Evolutionary conservation across 2,888 invertebrate species (phyloP).

Genomic region (Xestia xanthographa): DNA sequence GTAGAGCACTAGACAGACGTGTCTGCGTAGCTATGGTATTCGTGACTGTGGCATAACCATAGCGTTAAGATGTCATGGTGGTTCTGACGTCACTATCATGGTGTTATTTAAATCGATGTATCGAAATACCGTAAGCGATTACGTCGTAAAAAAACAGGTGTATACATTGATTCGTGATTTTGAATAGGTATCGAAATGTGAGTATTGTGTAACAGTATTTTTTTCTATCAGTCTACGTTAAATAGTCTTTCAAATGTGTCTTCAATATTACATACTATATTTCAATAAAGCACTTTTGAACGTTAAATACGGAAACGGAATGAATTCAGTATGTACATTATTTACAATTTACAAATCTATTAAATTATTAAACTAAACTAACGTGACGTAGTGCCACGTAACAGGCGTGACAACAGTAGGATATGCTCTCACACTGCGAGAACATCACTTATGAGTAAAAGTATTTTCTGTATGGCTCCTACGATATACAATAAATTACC

Average conservation of each 20-base stretch:
- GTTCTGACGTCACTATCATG: constrained; percentile 28
- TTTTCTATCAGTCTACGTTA: background rate
- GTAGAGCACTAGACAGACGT: background rate
- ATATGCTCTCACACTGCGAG: too few relatives aligned
- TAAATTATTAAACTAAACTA: too few relatives aligned
- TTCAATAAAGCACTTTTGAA: too few relatives aligned
- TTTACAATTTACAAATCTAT: too few relatives aligned
- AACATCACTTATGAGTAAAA: too few relatives aligned
- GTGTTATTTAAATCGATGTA: constrained; percentile 1
- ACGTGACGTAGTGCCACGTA: too few relatives aligned
- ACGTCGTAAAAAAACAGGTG: background rate
- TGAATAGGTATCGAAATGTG: background rate
- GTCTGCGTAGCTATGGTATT: constrained; percentile 14
- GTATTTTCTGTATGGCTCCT: too few relatives aligned
- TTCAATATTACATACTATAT: background rate
- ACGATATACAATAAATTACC: too few relatives aligned
- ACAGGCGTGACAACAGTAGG: too few relatives aligned
- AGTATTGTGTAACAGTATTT: background rate
- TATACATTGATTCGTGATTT: background rate
- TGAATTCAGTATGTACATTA: too few relatives aligned
- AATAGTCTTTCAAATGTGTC: background rate
- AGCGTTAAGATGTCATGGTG: constrained; percentile 33
- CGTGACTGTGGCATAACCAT: constrained; percentile 23
- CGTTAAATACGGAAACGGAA: too few relatives aligned
- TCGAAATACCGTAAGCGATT: constrained; percentile 5